Evolutionary conservation across 2,113 vertebrate genomes (phyloP), one percentile per base, ranked within the genome.

Genomic region (Python bivittatus): DNA sequence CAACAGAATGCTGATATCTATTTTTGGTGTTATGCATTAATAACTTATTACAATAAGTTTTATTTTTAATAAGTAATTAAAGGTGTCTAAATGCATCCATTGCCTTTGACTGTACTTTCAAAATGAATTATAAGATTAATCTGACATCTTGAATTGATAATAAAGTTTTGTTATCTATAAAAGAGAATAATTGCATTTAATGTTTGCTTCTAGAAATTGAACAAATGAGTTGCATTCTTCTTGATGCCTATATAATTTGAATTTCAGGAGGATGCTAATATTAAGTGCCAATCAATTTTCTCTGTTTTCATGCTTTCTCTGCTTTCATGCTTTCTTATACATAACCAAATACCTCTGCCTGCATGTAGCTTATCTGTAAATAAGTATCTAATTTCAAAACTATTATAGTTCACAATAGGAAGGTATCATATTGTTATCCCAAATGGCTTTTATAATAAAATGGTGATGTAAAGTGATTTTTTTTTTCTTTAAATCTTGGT

Each of bases 131-230:
- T 33, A 95, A 94, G 86, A 95, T 95, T 91, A 72, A 33, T 72
- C 68, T 94, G 94, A 92, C 95, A 92, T 84, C 85, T 92, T 58
- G 22, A 92, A 42, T 61, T 93, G 84, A 94, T 90, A 79, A 87
- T 25, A 38, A 92, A 57, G 61, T 94, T 90, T 86, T 94, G 96
- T 96, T 96, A 93, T 94, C 94, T 23, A 22, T 91, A 88, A 84
- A 12, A 29, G 23, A 52, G 90, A 92, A 89, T 92, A 96, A 96
- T 91, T 97, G 94, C 92, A 95, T 96, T 96, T 95, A 95, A 96
- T 93, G 94, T 94, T 54, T 84, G 58, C n/a, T 56, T 61, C 42
- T 29, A 85, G 44, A 85, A 85, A 64, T 42, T 89, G n/a, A 93
- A 86, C 93, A 94, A 96, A 94, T 96, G 86, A n/a, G 12, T 89